phyloP scores from a whole-genome alignment of 2,113 vertebrate genomes.

The Zootoca vivipara region DNA sequence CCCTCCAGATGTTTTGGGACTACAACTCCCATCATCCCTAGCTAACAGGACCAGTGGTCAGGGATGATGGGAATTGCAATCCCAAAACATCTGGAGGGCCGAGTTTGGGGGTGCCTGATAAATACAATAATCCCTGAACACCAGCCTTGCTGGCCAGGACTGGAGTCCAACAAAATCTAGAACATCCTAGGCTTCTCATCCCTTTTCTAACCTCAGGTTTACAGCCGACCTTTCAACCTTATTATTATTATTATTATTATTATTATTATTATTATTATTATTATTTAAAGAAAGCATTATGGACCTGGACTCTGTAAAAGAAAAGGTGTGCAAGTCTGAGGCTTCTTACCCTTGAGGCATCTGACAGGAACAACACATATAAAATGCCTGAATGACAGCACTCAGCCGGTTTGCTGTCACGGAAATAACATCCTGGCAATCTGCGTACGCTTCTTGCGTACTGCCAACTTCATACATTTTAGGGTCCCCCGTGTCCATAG shows the following conservation, averaged over 20 bases:
- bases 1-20: background rate
- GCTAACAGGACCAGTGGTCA: too few relatives aligned
- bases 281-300: background rate
- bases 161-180: background rate
- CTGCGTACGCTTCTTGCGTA: conserved; percentile 81
- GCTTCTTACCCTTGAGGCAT: conserved; percentile 93
- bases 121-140: background rate
- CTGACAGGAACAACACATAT: conserved; percentile 98
- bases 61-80: too few relatives aligned
- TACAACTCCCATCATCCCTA: too few relatives aligned
- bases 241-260: background rate
- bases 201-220: background rate
- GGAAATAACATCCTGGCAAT: conserved; percentile 95
- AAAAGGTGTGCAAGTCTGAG: conserved; percentile 33
- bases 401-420: conserved; percentile 97
- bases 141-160: background rate
- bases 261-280: background rate
- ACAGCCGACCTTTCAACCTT: background rate
- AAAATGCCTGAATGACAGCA: conserved; percentile 98
- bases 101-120: too few relatives aligned
- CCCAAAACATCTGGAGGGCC: too few relatives aligned
- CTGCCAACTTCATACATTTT: conserved; percentile 73
- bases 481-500: conserved; percentile 58
- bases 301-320: background rate
- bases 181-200: background rate